A percentile compares a stretch with the other conserved stretches of the same genome.
Evolutionary conservation across 1,140 invertebrate species (phyloP).

Genomic region (Nilaparvata lugens): DNA sequence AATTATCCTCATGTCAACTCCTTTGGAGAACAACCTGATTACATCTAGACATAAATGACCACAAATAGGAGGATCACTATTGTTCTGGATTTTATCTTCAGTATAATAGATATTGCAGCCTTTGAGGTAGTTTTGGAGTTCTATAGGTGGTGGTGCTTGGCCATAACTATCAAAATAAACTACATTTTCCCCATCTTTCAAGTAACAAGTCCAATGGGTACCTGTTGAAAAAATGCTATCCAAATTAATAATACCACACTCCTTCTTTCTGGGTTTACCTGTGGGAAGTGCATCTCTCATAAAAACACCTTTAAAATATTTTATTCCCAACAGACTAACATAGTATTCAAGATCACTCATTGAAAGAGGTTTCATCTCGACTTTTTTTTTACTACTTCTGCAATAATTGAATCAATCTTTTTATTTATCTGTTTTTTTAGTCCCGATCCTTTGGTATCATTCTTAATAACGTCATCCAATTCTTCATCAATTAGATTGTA

Average conservation of each 20-base stretch:
- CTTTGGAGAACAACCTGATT: too few species aligned
- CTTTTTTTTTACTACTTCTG: background rate
- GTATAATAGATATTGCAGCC: too few species aligned
- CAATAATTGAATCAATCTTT: background rate
- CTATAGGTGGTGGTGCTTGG: background rate
- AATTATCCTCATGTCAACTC: too few species aligned
- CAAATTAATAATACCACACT: slow-evolving; percentile 4
- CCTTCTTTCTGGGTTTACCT: background rate
- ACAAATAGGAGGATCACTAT: too few species aligned
- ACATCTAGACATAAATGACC: too few species aligned
- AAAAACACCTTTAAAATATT: slow-evolving; percentile 3
- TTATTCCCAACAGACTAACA: background rate
- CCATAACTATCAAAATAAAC: background rate
- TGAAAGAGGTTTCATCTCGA: background rate
- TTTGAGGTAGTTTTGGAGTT: background rate
- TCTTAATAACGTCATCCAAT: background rate
- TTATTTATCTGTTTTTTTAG: background rate
- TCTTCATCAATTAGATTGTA: background rate
- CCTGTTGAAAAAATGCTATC: background rate
- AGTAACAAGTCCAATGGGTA: background rate
- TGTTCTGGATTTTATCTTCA: too few species aligned
- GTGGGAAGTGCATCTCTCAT: background rate
- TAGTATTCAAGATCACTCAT: background rate
- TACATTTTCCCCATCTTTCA: background rate
- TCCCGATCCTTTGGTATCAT: too few species aligned